Percentiles rank a stretch among this genome's conserved stretches.
Evolutionary conservation across 2,888 invertebrate species (phyloP).

Genomic region (Choreutis nemorana): DNA sequence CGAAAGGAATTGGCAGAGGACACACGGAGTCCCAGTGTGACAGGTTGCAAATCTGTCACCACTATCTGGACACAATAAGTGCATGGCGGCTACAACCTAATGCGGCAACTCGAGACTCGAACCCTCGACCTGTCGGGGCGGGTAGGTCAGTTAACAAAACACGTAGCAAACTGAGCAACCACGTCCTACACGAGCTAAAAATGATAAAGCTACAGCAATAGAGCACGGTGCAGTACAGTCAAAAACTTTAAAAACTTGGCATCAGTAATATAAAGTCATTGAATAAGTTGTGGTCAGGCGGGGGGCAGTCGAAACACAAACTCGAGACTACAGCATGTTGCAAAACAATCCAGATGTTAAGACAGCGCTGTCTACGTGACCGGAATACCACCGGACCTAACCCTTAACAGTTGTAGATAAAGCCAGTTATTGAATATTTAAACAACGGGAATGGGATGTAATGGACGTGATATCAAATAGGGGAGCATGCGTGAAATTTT

Average conservation of each 20-base stretch:
- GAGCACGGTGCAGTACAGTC: constrained; percentile 12
- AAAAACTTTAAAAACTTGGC: constrained; percentile 31
- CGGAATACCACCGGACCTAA: constrained; percentile 22
- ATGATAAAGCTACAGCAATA: background rate
- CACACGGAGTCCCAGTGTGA: no score
- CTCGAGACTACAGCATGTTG: constrained; percentile 36
- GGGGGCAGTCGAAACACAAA: constrained; percentile 46
- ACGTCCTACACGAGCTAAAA: no score
- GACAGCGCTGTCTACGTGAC: constrained; percentile 45
- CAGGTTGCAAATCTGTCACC: no score
- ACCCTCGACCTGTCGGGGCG: no score
- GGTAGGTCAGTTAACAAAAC: no score
- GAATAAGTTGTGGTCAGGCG: constrained; percentile 20
- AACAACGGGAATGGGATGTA: constrained; percentile 29
- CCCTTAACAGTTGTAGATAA: constrained; percentile 26
- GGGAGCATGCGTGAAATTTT: constrained; percentile 5
- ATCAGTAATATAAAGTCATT: no score
- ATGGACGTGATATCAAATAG: constrained; percentile 11
- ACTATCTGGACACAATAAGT: no score
- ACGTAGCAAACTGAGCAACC: no score
- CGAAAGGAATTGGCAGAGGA: no score
- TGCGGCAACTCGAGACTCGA: no score
- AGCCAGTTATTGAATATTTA: constrained; percentile 45
- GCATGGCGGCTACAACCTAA: no score
- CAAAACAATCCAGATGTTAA: constrained; percentile 59